These are phyloP conservation scores for Atta texana DNA, from an alignment of 1,140 invertebrate species.

Conservation along the genomic window DNA sequence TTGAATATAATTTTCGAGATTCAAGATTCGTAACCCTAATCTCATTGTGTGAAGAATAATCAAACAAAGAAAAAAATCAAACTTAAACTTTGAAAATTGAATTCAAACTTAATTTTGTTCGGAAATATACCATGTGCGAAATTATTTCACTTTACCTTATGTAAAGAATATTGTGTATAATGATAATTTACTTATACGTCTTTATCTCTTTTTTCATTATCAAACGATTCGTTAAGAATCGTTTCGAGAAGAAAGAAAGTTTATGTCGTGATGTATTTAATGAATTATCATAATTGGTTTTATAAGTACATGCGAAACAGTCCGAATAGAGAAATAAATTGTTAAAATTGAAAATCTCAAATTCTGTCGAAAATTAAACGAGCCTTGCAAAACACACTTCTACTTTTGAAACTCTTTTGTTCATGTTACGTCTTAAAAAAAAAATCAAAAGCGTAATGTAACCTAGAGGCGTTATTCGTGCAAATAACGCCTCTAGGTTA, in stretches of 20 bases:
- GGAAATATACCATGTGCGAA: no score
- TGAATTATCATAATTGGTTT: neutral
- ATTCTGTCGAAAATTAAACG: slow-evolving; percentile 7
- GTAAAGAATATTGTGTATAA: neutral
- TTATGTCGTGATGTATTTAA: slow-evolving; percentile 7
- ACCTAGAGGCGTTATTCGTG: slow-evolving; percentile 37
- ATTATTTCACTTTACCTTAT: no score
- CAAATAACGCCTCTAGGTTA: slow-evolving; percentile 51
- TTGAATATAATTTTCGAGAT: no score
- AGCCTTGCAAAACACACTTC: neutral
- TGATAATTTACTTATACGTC: neutral
- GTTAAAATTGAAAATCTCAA: neutral
- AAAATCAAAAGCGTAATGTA: slow-evolving; percentile 41
- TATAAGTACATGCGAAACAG: neutral
- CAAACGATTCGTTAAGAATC: neutral
- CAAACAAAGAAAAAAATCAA: no score
- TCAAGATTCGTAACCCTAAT: no score
- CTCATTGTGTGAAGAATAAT: no score
- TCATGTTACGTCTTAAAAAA: neutral
- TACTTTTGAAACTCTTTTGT: slow-evolving; percentile 2
- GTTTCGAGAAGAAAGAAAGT: neutral
- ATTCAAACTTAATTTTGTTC: no score
- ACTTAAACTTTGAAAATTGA: no score
- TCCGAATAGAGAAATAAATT: neutral
- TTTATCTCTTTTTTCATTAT: slow-evolving; percentile 26